Conservation (phyloP, 2,113 vertebrate species). For the Seriola quinqueradiata region DNA sequence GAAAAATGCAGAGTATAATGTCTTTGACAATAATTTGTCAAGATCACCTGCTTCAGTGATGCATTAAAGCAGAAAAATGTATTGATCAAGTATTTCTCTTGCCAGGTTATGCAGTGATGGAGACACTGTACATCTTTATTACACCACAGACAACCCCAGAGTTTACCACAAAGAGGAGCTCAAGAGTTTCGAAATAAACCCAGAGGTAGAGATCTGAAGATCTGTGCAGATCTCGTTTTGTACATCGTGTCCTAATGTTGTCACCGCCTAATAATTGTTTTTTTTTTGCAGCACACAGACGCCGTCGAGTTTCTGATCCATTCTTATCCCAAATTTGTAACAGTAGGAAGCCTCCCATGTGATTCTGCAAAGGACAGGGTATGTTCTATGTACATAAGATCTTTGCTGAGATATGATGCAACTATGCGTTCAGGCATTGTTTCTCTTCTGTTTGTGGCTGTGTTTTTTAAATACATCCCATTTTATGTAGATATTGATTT, state of each 20-base stretch:
- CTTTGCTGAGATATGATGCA: too few relatives aligned
- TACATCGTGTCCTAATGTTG: not conserved
- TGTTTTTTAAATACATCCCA: not conserved
- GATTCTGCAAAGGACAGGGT: constrained; percentile 88
- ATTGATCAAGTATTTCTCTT: not conserved
- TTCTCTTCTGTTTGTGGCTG: not conserved
- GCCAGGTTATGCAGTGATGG: constrained; percentile 91
- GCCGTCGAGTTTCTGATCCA: constrained; percentile 92
- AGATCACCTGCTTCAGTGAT: not conserved
- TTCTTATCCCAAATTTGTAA: constrained; percentile 90
- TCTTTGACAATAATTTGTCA: not conserved
- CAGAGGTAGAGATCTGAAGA: constrained; percentile 79
- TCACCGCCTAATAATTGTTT: not conserved
- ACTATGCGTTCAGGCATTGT: not conserved
- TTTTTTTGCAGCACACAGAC: constrained; percentile 85
- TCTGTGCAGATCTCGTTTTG: not conserved
- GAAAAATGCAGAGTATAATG: not conserved
- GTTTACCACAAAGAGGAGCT: constrained; percentile 94
- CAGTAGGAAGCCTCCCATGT: constrained; percentile 89
- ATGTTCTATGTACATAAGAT: not conserved
- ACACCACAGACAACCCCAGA: constrained; percentile 93
- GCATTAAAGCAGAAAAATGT: not conserved
- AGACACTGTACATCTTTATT: constrained; percentile 88
- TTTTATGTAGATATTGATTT: not conserved
- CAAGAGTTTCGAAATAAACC: constrained; percentile 91